Percentiles rank a stretch among this genome's conserved stretches.
Conservation (phyloP, 2,888 invertebrate genomes). For the Metacarcinus magister region DNA sequence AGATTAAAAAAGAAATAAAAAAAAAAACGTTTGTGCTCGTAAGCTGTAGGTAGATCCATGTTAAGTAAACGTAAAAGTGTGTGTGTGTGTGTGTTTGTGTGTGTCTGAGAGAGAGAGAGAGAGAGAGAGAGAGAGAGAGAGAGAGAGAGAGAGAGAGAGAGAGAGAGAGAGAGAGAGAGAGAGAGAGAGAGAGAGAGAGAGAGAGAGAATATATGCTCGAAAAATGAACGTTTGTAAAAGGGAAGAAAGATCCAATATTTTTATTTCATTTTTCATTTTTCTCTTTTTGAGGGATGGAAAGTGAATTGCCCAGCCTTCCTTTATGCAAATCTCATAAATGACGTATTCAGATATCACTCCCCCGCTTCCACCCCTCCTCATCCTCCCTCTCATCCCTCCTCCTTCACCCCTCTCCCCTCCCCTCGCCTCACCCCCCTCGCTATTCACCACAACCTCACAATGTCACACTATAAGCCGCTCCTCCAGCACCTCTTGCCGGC, state of each 20-base stretch:
- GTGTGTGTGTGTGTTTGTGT: too few relatives aligned
- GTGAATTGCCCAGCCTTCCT: conserved; percentile 70
- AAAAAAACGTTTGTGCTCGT: neutral
- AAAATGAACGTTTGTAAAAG: conserved; percentile 38
- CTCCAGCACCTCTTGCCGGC: neutral
- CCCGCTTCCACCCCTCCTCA: conserved; percentile 64
- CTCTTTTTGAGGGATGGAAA: conserved; percentile 64
- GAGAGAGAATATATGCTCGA: neutral
- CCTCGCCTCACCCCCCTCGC: neutral
- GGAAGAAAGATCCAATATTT: conserved; percentile 47
- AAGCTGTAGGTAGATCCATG: neutral
- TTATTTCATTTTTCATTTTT: conserved; percentile 46
- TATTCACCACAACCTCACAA: neutral
- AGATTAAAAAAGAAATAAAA: neutral
- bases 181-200: conserved; percentile 26
- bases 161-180: conserved; percentile 26
- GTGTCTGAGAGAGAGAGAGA: too few relatives aligned
- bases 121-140: neutral
- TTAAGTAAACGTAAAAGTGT: neutral
- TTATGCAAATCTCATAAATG: conserved; percentile 77
- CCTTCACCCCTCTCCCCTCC: conserved; percentile 47
- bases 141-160: conserved; percentile 14
- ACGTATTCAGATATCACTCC: conserved; percentile 75
- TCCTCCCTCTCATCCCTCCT: neutral
- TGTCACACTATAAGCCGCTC: neutral